Conservation (phyloP, 2,113 vertebrate species). For the Dascyllus trimaculatus region DNA sequence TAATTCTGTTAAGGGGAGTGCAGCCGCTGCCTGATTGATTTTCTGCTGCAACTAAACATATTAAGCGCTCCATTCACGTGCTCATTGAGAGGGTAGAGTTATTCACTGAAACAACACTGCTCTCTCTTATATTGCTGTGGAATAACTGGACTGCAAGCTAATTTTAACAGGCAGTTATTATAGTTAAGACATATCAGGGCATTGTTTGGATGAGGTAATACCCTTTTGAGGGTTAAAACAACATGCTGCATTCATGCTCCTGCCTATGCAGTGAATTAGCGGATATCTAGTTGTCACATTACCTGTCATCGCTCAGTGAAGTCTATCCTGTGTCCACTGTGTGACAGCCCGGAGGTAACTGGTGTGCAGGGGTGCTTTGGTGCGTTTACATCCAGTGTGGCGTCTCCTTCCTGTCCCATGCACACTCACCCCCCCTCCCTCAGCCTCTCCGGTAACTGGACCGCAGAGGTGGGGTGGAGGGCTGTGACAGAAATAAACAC, state of each 20-base stretch:
- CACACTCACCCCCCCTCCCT: slow-evolving; percentile 17
- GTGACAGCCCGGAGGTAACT: slow-evolving; percentile 5
- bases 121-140: slow-evolving; percentile 1
- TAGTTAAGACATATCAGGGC: background rate
- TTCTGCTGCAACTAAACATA: slow-evolving; percentile 39
- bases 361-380: background rate
- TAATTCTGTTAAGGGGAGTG: slow-evolving; percentile 65
- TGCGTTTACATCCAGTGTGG: slow-evolving; percentile 9
- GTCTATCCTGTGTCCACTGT: slow-evolving; percentile 19
- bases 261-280: background rate
- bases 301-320: slow-evolving; percentile 31
- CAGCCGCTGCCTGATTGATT: slow-evolving; percentile 56
- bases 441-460: slow-evolving; percentile 79
- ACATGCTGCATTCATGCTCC: background rate
- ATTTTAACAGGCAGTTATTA: background rate
- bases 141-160: slow-evolving; percentile 3
- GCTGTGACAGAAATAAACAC: slow-evolving; percentile 86
- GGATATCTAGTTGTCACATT: background rate
- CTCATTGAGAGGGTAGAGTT: slow-evolving; percentile 12
- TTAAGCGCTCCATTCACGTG: slow-evolving; percentile 33
- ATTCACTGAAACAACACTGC: slow-evolving; percentile 6
- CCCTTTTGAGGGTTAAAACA: too few species aligned
- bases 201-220: background rate
- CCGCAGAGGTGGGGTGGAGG: slow-evolving; percentile 78
- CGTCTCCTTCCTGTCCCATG: slow-evolving; percentile 24